Conservation (phyloP, 2,888 invertebrate species). For the Euplexia lucipara region DNA sequence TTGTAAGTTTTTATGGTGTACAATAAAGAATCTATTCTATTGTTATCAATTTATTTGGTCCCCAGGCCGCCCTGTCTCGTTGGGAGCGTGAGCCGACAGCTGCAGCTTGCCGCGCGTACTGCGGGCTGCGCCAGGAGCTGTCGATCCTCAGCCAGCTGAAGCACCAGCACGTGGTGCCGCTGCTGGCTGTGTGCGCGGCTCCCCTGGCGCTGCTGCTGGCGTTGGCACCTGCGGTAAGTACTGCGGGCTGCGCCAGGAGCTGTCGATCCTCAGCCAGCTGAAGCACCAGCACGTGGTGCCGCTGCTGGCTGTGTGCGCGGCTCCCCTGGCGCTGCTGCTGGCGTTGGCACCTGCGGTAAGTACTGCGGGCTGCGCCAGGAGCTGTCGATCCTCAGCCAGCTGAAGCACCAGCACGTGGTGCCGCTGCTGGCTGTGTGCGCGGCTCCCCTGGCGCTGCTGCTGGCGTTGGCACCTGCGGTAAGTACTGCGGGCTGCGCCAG, state of each 20-base stretch:
- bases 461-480: slow-evolving; percentile 96
- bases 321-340: slow-evolving; percentile 97
- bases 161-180: slow-evolving; percentile 98
- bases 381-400: slow-evolving; percentile 95
- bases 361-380: slow-evolving; percentile 96
- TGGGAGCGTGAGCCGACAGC: slow-evolving; percentile 98
- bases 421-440: slow-evolving; percentile 97
- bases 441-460: slow-evolving; percentile 96
- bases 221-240: slow-evolving; percentile 94
- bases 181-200: slow-evolving; percentile 97
- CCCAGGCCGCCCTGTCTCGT: slow-evolving; percentile 94
- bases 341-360: slow-evolving; percentile 95
- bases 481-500: slow-evolving; percentile 94
- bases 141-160: slow-evolving; percentile 96
- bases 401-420: slow-evolving; percentile 98
- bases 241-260: slow-evolving; percentile 96
- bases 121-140: slow-evolving; percentile 98
- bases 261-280: slow-evolving; percentile 96
- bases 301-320: slow-evolving; percentile 96
- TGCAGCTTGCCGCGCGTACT: slow-evolving; percentile 98
- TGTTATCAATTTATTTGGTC: too few species aligned
- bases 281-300: slow-evolving; percentile 98
- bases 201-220: slow-evolving; percentile 97
- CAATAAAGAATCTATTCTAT: too few species aligned
- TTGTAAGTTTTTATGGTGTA: too few species aligned